Percentiles rank a stretch among this genome's conserved stretches.
These are phyloP conservation scores for Enteromius viviparus DNA, from an alignment of 2,797 vertebrate genomes.

Conservation along the genomic window DNA sequence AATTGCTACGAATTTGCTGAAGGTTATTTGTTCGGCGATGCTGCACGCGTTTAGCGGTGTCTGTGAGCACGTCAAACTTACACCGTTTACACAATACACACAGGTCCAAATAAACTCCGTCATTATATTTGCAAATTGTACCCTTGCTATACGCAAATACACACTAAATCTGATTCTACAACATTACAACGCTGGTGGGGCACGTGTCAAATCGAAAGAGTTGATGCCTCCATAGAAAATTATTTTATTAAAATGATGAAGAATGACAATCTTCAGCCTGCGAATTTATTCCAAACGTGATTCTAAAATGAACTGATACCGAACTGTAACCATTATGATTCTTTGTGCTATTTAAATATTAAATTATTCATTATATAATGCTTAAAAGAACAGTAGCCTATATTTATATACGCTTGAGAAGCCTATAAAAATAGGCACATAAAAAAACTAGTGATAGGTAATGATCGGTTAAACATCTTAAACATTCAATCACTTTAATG, in stretches of 20 bases:
- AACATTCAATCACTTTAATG: background rate
- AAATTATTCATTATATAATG: background rate
- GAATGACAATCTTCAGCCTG: background rate
- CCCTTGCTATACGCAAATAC: constrained; percentile 76
- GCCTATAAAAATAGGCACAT: too few species aligned
- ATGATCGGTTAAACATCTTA: background rate
- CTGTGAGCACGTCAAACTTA: constrained; percentile 68
- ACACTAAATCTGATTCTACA: constrained; percentile 80
- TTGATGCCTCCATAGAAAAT: background rate
- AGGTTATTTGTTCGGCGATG: background rate
- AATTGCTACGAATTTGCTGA: background rate
- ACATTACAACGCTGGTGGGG: constrained; percentile 45
- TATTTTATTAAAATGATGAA: background rate
- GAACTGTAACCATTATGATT: background rate
- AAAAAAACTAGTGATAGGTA: background rate
- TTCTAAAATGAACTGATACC: background rate
- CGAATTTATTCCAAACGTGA: background rate
- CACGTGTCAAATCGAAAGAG: constrained; percentile 51
- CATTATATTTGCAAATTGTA: constrained; percentile 58
- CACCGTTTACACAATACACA: constrained; percentile 75
- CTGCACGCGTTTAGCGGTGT: background rate
- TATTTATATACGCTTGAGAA: background rate
- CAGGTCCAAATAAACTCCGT: constrained; percentile 57
- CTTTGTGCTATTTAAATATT: background rate
- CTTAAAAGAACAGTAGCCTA: background rate